Conservation (phyloP, 1,140 invertebrate species). For the Physella acuta region DNA sequence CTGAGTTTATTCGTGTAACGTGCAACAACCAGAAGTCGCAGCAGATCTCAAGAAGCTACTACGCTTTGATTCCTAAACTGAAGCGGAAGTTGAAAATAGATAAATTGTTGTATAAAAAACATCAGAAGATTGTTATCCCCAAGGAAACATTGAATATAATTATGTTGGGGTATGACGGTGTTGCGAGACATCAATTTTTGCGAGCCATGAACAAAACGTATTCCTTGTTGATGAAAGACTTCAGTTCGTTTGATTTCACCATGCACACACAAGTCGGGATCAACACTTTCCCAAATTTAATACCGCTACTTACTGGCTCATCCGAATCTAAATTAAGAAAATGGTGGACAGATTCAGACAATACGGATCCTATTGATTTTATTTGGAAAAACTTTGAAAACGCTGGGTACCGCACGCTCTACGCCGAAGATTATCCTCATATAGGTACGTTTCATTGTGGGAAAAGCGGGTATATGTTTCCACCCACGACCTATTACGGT, state of each 20-base stretch:
- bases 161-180: neutral
- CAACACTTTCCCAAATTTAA: constrained; percentile 2
- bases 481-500: neutral
- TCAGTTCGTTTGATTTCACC: constrained; percentile 9
- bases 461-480: neutral
- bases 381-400: constrained; percentile 4
- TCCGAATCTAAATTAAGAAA: neutral
- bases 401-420: constrained; percentile 6
- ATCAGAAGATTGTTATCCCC: neutral
- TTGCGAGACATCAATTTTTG: neutral
- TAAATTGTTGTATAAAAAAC: neutral
- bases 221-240: neutral
- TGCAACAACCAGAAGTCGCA: neutral
- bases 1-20: neutral
- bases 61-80: neutral
- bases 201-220: constrained; percentile 1
- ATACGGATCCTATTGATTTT: neutral
- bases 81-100: neutral
- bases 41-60: neutral
- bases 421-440: neutral
- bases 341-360: neutral
- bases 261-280: constrained; percentile 1
- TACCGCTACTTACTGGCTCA: neutral
- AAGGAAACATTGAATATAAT: neutral
- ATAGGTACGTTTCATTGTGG: neutral